A percentile compares a stretch with the other conserved stretches of the same genome.
phyloP scores from a whole-genome alignment of 2,797 vertebrate genomes.

The Fratercula arctica region DNA sequence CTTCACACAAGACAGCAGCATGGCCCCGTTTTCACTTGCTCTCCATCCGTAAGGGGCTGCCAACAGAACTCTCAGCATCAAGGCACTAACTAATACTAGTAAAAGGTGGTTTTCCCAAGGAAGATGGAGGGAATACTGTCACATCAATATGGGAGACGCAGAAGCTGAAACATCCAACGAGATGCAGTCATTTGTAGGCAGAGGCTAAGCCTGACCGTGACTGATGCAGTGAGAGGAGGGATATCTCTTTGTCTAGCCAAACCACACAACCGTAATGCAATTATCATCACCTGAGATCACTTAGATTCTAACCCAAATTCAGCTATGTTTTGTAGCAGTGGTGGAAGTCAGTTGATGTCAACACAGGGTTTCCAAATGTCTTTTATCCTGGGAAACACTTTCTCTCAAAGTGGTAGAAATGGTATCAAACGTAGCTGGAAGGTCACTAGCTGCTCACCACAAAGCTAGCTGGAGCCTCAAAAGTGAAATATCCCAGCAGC shows the following conservation, averaged over 20 bases:
- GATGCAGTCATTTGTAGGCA: not conserved
- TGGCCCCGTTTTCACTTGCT: not conserved
- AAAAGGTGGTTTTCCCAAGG: not conserved
- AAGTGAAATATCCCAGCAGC: not conserved
- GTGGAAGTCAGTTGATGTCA: not conserved
- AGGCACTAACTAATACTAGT: not conserved
- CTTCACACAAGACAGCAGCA: not conserved
- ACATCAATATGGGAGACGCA: not conserved
- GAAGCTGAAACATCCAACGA: not conserved
- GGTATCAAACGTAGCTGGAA: not conserved
- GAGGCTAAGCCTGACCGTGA: not conserved
- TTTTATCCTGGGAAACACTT: not conserved
- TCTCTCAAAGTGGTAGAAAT: not conserved
- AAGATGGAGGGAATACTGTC: not conserved
- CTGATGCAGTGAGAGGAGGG: not conserved
- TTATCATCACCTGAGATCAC: not conserved
- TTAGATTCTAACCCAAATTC: not conserved
- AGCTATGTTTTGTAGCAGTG: not conserved
- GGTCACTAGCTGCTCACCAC: not conserved
- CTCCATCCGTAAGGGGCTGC: not conserved
- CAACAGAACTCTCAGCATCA: not conserved
- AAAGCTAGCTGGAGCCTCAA: not conserved
- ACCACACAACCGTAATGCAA: not conserved
- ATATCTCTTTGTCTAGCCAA: not conserved
- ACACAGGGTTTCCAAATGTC: not conserved